Base-by-base conservation (phyloP, 2,797 vertebrate species). In the Agapornis canus region DNA sequence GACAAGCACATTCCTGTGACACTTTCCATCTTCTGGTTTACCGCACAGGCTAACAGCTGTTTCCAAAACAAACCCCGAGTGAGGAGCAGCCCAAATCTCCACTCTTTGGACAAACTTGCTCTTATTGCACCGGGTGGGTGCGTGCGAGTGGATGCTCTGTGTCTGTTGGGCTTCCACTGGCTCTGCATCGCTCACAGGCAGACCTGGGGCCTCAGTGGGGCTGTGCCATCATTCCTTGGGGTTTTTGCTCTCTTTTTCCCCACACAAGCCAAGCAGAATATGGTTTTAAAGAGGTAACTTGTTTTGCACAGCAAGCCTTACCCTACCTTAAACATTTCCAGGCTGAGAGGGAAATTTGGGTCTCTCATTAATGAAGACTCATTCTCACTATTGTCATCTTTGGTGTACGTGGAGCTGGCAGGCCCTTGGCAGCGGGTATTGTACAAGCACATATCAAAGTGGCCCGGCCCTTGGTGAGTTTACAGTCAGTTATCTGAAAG, bases 1-100 rank as follows among this genome's bases (percentile, higher is more conserved):
- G 96, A 96, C 96, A 92, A 5, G 82, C 84, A 2, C 96, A 96
- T 96, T 97, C 95, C 95, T 90, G 92, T 96, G 96, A 95, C 94
- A 93, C 93, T 96, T 96, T 95, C 94, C 95, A 95, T 95, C 94
- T 86, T 92, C 26, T 93, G 86, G 65, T 91, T 87, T 90, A 94
- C 94, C 86, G 11, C 95, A 87, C 82, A 43, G 76, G 43, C 91
- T 64, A 95, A 91, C 94, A 94, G 94, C 95, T 97, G 94, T 92
- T 95, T 97, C 96, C 95, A 97, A 95, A 97, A 94, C 94, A 97
- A 96, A 94, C 86, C 89, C 89, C 3, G 82, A 73, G 70, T 52
- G 93, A 80, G 82, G 93, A 93, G 26, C 92, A 69, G 81, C 48
- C 86, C 7, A 64, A 79, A 69, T n/a, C 84, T 54, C 10, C 68